phyloP scores from a whole-genome alignment of 2,888 invertebrate genomes.

The Congeria kusceri region DNA sequence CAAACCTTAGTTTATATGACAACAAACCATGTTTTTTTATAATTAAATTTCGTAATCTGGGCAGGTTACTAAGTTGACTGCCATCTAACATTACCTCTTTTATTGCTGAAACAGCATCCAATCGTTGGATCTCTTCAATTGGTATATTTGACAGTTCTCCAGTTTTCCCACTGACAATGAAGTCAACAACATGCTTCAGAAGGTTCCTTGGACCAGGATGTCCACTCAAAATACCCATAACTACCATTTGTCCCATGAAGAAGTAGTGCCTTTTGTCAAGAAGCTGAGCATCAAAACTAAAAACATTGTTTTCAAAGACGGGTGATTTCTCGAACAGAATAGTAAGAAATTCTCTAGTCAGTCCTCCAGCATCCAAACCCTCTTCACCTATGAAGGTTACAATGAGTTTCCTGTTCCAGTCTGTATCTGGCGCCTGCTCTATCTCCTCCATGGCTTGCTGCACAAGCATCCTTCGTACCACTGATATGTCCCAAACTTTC shows the following conservation, averaged over 20 bases:
- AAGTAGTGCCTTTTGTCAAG: no score
- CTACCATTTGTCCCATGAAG: no score
- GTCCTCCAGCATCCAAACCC: slow-evolving; percentile 45
- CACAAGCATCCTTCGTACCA: no score
- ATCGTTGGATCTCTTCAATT: not conserved
- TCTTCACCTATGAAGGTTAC: slow-evolving; percentile 43
- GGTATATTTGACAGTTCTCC: slow-evolving; percentile 7
- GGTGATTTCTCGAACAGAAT: slow-evolving; percentile 22
- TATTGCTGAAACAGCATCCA: slow-evolving; percentile 17
- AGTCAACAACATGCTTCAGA: slow-evolving; percentile 21
- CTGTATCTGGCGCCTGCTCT: slow-evolving; percentile 26
- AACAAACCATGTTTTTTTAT: not conserved
- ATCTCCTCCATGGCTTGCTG: slow-evolving; percentile 30
- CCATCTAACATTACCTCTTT: slow-evolving; percentile 24
- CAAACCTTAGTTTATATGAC: not conserved
- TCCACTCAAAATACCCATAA: no score
- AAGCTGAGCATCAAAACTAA: no score
- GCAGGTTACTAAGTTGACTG: not conserved
- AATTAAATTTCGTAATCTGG: not conserved
- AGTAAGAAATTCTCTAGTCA: slow-evolving; percentile 35
- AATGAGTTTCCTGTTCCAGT: slow-evolving; percentile 27
- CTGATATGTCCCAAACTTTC: no score
- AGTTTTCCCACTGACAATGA: slow-evolving; percentile 20
- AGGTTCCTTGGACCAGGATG: slow-evolving; percentile 41
- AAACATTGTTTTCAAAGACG: slow-evolving; percentile 35